Conservation (phyloP, 2,113 vertebrate species). For the Corythaixoides concolor region DNA sequence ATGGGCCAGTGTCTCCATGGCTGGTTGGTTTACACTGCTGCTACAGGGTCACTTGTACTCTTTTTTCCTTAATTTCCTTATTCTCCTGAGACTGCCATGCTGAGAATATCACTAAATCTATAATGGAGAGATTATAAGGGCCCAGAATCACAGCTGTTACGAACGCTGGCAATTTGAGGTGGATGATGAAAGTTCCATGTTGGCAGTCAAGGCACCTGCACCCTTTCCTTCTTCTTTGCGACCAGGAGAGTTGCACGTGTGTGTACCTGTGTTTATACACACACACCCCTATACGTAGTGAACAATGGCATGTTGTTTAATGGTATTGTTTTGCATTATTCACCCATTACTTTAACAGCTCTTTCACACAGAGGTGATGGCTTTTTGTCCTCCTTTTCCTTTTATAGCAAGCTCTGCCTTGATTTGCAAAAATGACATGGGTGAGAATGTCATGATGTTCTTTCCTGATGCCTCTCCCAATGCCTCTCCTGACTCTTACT, state of each 20-base stretch:
- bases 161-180: not conserved
- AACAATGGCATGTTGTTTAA: not conserved
- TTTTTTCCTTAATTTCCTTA: not conserved
- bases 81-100: not conserved
- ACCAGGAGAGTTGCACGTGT: not conserved
- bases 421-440: constrained; percentile 16
- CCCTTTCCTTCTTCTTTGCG: not conserved
- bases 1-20: not conserved
- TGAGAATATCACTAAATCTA: not conserved
- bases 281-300: not conserved
- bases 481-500: not conserved
- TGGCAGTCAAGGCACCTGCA: not conserved
- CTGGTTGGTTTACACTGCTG: not conserved
- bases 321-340: not conserved
- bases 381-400: constrained; percentile 7
- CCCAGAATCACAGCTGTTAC: not conserved
- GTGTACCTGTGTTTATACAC: not conserved
- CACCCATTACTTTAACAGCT: not conserved
- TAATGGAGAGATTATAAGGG: not conserved
- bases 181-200: not conserved
- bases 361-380: not conserved
- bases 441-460: constrained; percentile 21
- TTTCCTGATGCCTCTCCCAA: constrained; percentile 17
- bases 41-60: not conserved
- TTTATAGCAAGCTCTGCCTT: not conserved